Base-by-base conservation (phyloP, 1,140 invertebrate species). In the Myzus persicae region DNA sequence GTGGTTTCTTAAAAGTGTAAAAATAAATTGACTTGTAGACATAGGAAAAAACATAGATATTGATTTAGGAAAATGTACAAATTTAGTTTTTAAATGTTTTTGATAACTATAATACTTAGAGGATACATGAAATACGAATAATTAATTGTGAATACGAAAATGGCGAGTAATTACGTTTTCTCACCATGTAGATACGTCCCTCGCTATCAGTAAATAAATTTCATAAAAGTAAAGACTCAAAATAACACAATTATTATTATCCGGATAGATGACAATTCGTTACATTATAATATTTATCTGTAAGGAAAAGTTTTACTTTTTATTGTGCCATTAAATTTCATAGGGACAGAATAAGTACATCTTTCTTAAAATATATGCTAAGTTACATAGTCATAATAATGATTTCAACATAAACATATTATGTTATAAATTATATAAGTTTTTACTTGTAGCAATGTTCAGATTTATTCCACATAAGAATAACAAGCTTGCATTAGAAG, bases 291-390 rank as follows among this genome's bases (percentile, higher is more conserved):
- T 46, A 88, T 38, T 88, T 48, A 48, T 88, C 6, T 36, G n/a
- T 48, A 48, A 7, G 22, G 22, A 36, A 48, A 48, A 48, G 31
- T n/a, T 88, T 18, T 36, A 36, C 44, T 48, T 88, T 46, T 87
- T 88, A 48, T 48, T 46, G 36, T 46, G 7, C 85, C 85, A 88
- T 88, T 88, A 48, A 88, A n/a, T 88, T 36, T 36, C n/a, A 88
- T 36, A 48, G 22, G 1, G n/a, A 88, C 85, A 9, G 36, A 48
- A 20, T 8, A 22, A 88, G n/a, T 48, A 88, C 20, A n/a, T 26
- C 36, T n/a, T 93, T 90, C 90, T 92, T 81, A 46, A 42, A 44
- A 51, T 90, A 42, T 88, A 88, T 48, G n/a, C 44, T 36, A 88
- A n/a, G 85, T 36, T 88, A 51, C 85, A 48, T 44, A 36, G 31